Evolutionary conservation across 2,113 vertebrate species (phyloP), one percentile per base, ranked within the genome.

Genomic region (Phaethon lepturus): DNA sequence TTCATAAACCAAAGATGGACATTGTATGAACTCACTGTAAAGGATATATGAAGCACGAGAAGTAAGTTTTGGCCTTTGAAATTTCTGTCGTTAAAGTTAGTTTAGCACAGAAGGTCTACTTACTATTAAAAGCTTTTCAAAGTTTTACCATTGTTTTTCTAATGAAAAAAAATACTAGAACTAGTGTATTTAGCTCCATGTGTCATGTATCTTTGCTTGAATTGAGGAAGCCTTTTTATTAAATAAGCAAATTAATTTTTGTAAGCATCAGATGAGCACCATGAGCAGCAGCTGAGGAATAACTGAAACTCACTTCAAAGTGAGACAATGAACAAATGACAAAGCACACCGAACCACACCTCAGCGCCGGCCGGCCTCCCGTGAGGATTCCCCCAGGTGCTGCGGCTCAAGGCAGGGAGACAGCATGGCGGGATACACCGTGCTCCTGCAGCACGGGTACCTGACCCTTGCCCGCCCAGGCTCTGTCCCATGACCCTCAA

Each of bases 341-440:
- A 26, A 33, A n/a, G 29, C 22, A 10, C 2, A 13, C 20, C 2
- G 1, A 73, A 13, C 47, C 1, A 4, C 6, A 4, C 1, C 3
- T 5, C 53, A 35, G 25, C 73, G 53, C 42, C 3, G 3, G 26
- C n/a, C 6, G 15, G 9, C 59, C 33, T 44, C 55, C 75, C 26
- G 20, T 1, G 7, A 40, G 28, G 14, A 12, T 22, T 2, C 55
- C 33, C 19, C 31, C 23, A 3, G 0, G 1, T 9, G 17, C 60
- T 7, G 6, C 1, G 5, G 55, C 53, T 35, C 3, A 3, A 10
- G 28, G 75, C 52, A 13, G 44, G 17, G 40, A 18, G 1, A 8
- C 1, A 13, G 53, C 29, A 5, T 1, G 17, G 35, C 40, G 0
- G 2, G 47, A 11, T 6, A 33, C 42, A 31, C 22, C 14, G 3